phyloP scores from a whole-genome alignment of 2,888 invertebrate species.

The Andrena haemorrhoa region DNA sequence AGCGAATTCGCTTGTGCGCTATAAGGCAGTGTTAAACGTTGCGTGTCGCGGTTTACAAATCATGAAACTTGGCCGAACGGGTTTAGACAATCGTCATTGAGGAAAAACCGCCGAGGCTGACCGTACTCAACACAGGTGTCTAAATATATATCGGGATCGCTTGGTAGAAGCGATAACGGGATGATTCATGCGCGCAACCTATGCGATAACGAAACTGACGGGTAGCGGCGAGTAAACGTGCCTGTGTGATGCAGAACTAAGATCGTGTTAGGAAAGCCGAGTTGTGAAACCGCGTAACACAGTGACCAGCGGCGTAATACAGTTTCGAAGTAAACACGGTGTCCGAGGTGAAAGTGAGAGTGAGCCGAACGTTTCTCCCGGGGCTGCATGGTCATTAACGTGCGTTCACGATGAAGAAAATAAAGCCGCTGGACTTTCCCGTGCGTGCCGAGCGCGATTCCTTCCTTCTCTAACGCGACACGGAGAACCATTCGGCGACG shows the following conservation, averaged over 20 bases:
- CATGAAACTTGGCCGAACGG: conserved; percentile 54
- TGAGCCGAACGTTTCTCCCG: conserved; percentile 14
- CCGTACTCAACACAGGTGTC: conserved; percentile 63
- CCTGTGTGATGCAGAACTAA: conserved; percentile 26
- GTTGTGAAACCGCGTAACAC: conserved; percentile 42
- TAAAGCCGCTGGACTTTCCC: background rate
- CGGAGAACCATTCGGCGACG: background rate
- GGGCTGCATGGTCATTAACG: background rate
- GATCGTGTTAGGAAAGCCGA: conserved; percentile 31
- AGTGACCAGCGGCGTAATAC: conserved; percentile 45
- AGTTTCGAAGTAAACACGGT: conserved; percentile 29
- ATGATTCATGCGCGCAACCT: conserved; percentile 49
- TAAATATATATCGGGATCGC: conserved; percentile 45
- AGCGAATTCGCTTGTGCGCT: conserved; percentile 31
- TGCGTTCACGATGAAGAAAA: conserved; percentile 9
- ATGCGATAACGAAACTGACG: conserved; percentile 39
- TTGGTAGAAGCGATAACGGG: conserved; percentile 45
- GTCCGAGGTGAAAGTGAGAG: conserved; percentile 60
- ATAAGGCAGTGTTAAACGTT: conserved; percentile 65
- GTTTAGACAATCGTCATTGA: conserved; percentile 37
- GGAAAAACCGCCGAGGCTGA: conserved; percentile 55
- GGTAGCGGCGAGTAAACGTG: conserved; percentile 30
- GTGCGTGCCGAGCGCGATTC: background rate
- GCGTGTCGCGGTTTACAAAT: conserved; percentile 63
- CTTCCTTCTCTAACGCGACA: background rate